Conservation (phyloP, 1,140 invertebrate genomes). For the Drosophila nigrodunni region DNA sequence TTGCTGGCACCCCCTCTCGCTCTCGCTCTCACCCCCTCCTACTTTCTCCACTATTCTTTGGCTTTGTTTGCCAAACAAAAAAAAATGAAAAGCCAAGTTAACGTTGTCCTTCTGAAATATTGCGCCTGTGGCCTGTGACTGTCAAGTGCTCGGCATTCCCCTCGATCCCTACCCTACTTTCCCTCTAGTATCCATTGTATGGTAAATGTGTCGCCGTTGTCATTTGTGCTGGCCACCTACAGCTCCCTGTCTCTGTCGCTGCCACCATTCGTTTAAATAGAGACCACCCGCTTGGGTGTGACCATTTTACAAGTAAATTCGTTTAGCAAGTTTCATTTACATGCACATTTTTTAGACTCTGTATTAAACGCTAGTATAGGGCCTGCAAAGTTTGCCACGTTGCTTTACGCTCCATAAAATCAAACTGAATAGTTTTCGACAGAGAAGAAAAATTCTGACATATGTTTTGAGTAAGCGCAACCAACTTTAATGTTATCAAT, state of each 20-base stretch:
- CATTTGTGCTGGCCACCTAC: slow-evolving; percentile 40
- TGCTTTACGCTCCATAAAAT: too few relatives aligned
- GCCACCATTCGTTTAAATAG: neutral
- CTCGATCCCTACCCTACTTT: neutral
- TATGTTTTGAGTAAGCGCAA: too few relatives aligned
- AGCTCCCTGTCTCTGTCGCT: slow-evolving; percentile 16
- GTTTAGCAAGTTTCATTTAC: slow-evolving; percentile 70
- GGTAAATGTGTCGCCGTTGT: slow-evolving; percentile 58
- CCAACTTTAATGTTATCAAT: too few relatives aligned
- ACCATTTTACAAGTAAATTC: slow-evolving; percentile 73
- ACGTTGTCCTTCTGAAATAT: slow-evolving; percentile 54
- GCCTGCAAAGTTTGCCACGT: too few relatives aligned
- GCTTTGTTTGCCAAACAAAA: slow-evolving; percentile 72
- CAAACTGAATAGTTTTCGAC: too few relatives aligned
- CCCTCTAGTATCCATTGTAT: slow-evolving; percentile 23
- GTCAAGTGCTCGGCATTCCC: slow-evolving; percentile 55
- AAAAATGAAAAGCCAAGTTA: slow-evolving; percentile 62
- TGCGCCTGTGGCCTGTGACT: slow-evolving; percentile 54
- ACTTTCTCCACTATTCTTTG: neutral
- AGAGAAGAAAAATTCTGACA: too few relatives aligned
- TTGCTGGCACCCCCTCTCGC: slow-evolving; percentile 31
- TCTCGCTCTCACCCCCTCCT: neutral
- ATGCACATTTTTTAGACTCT: slow-evolving; percentile 20
- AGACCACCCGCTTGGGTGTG: slow-evolving; percentile 47
- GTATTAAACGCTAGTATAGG: too few relatives aligned